Evolutionary conservation across 2,888 invertebrate species (phyloP).

Genomic region (Ophioninae sp.): DNA sequence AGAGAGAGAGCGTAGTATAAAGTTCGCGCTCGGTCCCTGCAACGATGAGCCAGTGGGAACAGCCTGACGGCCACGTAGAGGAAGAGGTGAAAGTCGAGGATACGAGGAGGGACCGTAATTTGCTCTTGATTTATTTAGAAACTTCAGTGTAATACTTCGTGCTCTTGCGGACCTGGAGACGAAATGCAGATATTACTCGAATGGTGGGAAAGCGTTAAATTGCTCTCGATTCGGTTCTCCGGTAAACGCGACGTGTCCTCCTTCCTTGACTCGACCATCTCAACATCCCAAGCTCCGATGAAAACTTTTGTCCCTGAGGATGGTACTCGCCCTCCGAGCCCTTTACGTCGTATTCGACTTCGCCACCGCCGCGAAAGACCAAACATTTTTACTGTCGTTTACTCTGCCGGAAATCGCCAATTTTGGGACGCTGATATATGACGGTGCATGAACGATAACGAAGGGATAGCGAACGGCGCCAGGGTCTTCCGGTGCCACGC

Average conservation of each 20-base stretch:
- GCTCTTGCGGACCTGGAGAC: constrained; percentile 56
- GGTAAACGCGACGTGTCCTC: constrained; percentile 7
- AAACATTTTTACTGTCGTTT: constrained; percentile 33
- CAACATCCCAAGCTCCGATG: background rate
- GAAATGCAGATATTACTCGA: constrained; percentile 69
- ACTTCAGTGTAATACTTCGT: constrained; percentile 73
- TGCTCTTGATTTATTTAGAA: constrained; percentile 75
- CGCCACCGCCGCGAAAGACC: constrained; percentile 14
- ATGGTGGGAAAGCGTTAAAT: constrained; percentile 71
- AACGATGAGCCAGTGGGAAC: constrained; percentile 35
- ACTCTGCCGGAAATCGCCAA: too few relatives aligned
- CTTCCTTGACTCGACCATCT: constrained; percentile 7
- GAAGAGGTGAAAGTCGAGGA: constrained; percentile 16
- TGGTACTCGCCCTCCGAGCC: constrained; percentile 32
- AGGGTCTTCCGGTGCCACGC: background rate
- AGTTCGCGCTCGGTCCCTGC: constrained; percentile 63
- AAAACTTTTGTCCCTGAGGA: constrained; percentile 56
- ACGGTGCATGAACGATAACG: too few relatives aligned
- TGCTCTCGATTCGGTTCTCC: constrained; percentile 62
- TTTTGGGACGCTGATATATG: too few relatives aligned
- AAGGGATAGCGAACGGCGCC: too few relatives aligned
- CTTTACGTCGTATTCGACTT: constrained; percentile 19
- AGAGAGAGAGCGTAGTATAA: constrained; percentile 62
- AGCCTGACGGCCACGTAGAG: constrained; percentile 1
- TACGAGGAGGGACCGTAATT: constrained; percentile 69